Conservation (phyloP, 2,888 invertebrate species). For the Mimumesa dahlbomi region DNA sequence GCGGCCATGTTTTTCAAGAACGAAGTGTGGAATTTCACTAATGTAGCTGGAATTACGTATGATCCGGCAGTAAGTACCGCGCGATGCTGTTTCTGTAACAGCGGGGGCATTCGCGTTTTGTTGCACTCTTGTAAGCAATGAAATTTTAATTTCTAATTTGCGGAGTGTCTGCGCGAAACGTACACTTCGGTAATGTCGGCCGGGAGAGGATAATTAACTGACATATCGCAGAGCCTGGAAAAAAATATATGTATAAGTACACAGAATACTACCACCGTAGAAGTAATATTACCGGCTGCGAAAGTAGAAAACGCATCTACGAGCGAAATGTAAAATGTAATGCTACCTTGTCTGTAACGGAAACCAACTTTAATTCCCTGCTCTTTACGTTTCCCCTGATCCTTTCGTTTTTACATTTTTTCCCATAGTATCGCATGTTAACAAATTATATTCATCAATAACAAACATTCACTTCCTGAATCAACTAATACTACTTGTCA, state of each 20-base stretch:
- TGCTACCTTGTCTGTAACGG: slow-evolving; percentile 28
- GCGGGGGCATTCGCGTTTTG: neutral
- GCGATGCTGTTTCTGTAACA: slow-evolving; percentile 10
- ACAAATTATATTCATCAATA: too few species aligned
- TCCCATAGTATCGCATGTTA: neutral
- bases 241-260: too few species aligned
- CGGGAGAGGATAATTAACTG: slow-evolving; percentile 45
- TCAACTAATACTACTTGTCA: too few species aligned
- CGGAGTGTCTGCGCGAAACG: slow-evolving; percentile 32
- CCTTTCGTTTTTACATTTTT: neutral
- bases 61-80: slow-evolving; percentile 1
- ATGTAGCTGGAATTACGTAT: neutral
- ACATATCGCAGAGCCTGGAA: slow-evolving; percentile 28
- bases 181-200: neutral
- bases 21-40: neutral
- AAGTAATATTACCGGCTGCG: too few species aligned
- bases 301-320: too few species aligned
- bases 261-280: too few species aligned
- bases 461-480: neutral
- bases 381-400: slow-evolving; percentile 4
- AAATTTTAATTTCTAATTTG: slow-evolving; percentile 63
- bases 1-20: too few species aligned
- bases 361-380: slow-evolving; percentile 21
- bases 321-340: slow-evolving; percentile 34
- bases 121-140: slow-evolving; percentile 53